Conservation (phyloP, 2,113 vertebrate genomes). For the Charadrius vociferus region DNA sequence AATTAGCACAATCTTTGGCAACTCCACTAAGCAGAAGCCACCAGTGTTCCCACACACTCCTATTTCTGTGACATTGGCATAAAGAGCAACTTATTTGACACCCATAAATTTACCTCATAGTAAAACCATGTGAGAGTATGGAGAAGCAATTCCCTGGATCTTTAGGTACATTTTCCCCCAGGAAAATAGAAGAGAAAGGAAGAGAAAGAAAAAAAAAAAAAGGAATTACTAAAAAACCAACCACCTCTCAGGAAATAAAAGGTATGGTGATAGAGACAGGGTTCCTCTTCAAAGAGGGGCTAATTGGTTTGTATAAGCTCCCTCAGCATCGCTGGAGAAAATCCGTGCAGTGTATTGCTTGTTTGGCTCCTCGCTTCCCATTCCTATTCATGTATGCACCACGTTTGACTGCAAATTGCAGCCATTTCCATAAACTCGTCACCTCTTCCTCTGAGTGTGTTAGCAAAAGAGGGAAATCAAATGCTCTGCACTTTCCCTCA, state of each 20-base stretch:
- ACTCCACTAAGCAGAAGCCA: conserved; percentile 24
- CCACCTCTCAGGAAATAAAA: background rate
- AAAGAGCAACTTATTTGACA: conserved; percentile 27
- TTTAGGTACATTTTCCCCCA: background rate
- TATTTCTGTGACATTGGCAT: conserved; percentile 47
- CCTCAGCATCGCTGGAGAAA: background rate
- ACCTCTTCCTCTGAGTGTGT: conserved; percentile 5
- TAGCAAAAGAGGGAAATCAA: conserved; percentile 40
- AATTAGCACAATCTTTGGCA: conserved; percentile 45
- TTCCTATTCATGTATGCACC: conserved; percentile 21
- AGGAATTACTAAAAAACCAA: background rate
- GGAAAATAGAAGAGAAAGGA: background rate
- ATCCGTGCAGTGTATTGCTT: background rate
- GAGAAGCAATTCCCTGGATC: background rate
- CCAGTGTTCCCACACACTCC: conserved; percentile 17
- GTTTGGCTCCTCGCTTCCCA: background rate
- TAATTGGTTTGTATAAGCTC: conserved; percentile 6
- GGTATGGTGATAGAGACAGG: background rate
- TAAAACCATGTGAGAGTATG: background rate
- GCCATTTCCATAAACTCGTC: conserved; percentile 31
- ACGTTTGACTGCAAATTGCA: conserved; percentile 42
- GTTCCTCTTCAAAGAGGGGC: background rate
- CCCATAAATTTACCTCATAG: background rate
- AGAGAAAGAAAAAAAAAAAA: background rate
- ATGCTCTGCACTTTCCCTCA: conserved; percentile 22